phyloP scores from a whole-genome alignment of 2,113 vertebrate species.

The Oreochromis aureus region DNA sequence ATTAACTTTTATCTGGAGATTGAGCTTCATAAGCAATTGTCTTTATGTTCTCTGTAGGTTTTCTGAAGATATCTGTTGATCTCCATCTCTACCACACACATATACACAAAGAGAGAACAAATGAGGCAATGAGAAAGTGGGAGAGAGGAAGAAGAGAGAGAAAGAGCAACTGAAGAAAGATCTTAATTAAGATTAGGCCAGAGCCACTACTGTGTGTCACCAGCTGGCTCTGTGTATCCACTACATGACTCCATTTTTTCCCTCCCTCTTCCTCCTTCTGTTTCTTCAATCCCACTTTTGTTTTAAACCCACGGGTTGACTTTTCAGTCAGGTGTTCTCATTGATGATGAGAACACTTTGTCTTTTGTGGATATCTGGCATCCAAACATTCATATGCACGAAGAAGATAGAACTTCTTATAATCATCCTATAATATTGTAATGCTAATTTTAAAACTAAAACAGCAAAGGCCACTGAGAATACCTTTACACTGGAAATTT shows the following conservation, averaged over 20 bases:
- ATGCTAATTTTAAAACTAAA: not conserved
- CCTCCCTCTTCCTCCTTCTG: not conserved
- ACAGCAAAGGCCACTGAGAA: not conserved
- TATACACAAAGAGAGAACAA: not conserved
- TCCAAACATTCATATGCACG: not conserved
- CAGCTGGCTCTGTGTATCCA: not conserved
- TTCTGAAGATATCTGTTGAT: not conserved
- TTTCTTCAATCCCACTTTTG: not conserved
- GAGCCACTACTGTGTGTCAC: conserved; percentile 5
- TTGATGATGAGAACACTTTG: not conserved
- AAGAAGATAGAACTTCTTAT: not conserved
- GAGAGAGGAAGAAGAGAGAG: not conserved
- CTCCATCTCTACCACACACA: not conserved
- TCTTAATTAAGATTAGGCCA: conserved; percentile 36
- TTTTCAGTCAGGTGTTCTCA: not conserved
- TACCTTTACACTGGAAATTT: not conserved
- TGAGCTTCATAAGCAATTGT: not conserved
- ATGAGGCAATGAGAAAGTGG: not conserved
- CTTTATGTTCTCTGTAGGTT: not conserved
- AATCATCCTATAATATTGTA: not conserved
- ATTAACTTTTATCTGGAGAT: not conserved
- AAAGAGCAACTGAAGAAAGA: conserved; percentile 9
- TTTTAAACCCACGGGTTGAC: fast-evolving
- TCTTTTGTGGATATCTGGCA: not conserved
- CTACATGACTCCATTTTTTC: not conserved